A percentile compares a stretch with the other conserved stretches of the same genome.
phyloP scores from a whole-genome alignment of 2,888 invertebrate genomes.

The Quadriops clusia region DNA sequence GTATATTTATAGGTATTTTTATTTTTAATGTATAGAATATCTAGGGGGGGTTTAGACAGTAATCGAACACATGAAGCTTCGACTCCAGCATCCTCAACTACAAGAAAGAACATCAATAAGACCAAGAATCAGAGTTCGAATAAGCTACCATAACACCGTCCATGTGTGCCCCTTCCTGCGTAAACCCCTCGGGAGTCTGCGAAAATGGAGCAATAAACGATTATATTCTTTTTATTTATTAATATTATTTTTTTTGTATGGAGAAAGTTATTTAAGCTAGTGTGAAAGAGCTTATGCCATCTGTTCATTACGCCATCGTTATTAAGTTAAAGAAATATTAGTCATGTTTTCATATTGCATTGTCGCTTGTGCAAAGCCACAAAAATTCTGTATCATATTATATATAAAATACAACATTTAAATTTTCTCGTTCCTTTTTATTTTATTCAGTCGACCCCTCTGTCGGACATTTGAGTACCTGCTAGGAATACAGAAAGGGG shows the following conservation, averaged over 20 bases:
- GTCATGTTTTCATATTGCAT: conserved; percentile 26
- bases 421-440: conserved; percentile 8
- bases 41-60: conserved; percentile 5
- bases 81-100: conserved; percentile 21
- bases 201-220: conserved; percentile 27
- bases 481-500: too few species aligned
- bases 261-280: conserved; percentile 30
- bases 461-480: too few species aligned
- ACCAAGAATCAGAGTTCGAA: too few species aligned
- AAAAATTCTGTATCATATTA: conserved; percentile 22
- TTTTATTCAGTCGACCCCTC: too few species aligned
- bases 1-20: conserved; percentile 19
- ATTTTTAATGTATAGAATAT: too few species aligned
- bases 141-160: conserved; percentile 6
- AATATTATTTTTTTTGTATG: conserved; percentile 18
- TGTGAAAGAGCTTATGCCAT: conserved; percentile 36
- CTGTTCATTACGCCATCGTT: conserved; percentile 32
- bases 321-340: conserved; percentile 26
- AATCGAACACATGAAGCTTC: too few species aligned
- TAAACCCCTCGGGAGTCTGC: conserved; percentile 11
- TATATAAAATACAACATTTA: conserved; percentile 20
- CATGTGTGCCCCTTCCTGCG: conserved; percentile 2
- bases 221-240: conserved; percentile 17
- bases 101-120: too few species aligned
- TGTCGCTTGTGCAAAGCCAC: conserved; percentile 25